Percentiles rank a stretch among this genome's conserved stretches.
Conservation (phyloP, 2,888 invertebrate genomes). For the Epistrophe eligans region DNA sequence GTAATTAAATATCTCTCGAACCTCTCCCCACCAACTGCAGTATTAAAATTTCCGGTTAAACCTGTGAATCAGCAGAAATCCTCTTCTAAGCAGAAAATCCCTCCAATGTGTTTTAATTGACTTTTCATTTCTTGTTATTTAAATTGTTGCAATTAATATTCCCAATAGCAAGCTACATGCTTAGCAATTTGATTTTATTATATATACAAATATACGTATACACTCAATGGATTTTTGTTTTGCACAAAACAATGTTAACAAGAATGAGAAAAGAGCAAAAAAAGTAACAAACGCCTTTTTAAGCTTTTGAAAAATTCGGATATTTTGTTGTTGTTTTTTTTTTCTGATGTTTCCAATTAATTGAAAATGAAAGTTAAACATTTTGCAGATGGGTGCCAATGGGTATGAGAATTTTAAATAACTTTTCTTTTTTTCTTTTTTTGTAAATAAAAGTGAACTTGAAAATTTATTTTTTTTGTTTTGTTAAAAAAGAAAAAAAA, state of each 20-base stretch:
- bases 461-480: conserved; percentile 11
- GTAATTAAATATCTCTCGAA: neutral
- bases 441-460: conserved; percentile 26
- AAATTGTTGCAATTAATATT: conserved; percentile 22
- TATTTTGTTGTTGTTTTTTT: neutral
- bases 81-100: neutral
- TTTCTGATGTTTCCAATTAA: neutral
- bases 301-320: neutral
- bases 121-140: conserved; percentile 18
- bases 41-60: neutral
- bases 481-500: neutral
- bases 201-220: neutral
- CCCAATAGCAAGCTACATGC: conserved; percentile 6
- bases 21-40: neutral
- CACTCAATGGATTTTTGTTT: conserved; percentile 8
- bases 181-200: conserved; percentile 4
- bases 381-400: neutral
- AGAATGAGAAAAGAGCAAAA: neutral
- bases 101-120: neutral
- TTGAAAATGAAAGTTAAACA: conserved; percentile 28
- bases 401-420: conserved; percentile 1
- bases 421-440: neutral
- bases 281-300: neutral
- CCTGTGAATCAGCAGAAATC: neutral
- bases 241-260: neutral